Evolutionary conservation across 2,888 invertebrate species (phyloP), one percentile per base, ranked within the genome.

Genomic region (Steinernema carpocapsae): DNA sequence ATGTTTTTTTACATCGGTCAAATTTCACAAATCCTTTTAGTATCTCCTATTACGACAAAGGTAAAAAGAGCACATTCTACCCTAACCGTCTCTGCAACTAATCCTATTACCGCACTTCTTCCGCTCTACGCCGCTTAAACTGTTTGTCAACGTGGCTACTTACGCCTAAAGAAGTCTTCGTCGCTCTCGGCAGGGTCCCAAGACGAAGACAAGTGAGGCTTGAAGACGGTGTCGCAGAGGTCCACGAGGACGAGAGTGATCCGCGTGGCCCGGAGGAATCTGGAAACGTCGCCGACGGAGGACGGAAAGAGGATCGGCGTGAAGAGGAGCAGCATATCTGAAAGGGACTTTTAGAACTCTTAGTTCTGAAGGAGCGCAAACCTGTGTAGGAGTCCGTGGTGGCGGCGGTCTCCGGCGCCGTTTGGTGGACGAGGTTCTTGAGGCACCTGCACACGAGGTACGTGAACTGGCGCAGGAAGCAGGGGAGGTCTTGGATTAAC

Each of bases 221-320:
- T 71, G 71, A 79, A 79, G n/a, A 79, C 77, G 19, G 56, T 77
- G 19, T 79, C 80, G 70, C 78, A 78, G 24, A 79, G 42, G 52
- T 79, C 80, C n/a, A 79, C 71, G 71, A 79, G 42, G 24, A 78
- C 59, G 12, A 79, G 75, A 1, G 76, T 71, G 56, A 79, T 76
- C 14, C 80, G 70, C 6, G 76, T 79, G 48, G 80, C 80, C 17
- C 80, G 77, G 59, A 79, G 72, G 51, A 80, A 79, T 14, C 70
- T 24, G n/a, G 74, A 71, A 12, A 79, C 74, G 59, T 80, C 76
- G 37, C 71, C 75, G 24, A 80, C 76, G n/a, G 80, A 74, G 4
- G 72, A 71, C 17, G 80, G 80, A 45, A 79, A 79, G 12, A 79
- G 74, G 24, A 78, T 78, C 12, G 80, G 80, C 19, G 80, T 78